Percentiles rank a stretch among this genome's conserved stretches.
Evolutionary conservation across 2,113 vertebrate genomes (phyloP).

Genomic region (Clarias magur): DNA sequence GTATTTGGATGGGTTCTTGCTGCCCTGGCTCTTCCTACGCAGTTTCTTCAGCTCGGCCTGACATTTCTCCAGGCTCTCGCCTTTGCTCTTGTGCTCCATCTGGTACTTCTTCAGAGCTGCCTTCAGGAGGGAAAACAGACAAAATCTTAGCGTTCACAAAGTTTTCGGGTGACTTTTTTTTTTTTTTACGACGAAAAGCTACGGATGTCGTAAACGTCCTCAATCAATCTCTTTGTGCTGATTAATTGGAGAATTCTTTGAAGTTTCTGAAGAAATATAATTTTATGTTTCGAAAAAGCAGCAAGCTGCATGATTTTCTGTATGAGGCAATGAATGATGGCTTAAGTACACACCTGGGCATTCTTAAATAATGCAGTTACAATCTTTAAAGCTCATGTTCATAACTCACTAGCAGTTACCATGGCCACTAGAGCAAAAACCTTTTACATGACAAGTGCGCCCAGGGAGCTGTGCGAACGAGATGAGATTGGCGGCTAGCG

Average conservation of each 20-base stretch:
- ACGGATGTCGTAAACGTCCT: background rate
- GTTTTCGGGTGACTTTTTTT: slow-evolving; percentile 3
- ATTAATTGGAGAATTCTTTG: background rate
- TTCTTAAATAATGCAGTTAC: background rate
- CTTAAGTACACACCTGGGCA: background rate
- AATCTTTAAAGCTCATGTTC: background rate
- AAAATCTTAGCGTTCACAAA: slow-evolving; percentile 20
- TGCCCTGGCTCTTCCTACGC: slow-evolving; percentile 96
- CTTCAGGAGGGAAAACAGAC: slow-evolving; percentile 66
- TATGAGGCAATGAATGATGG: background rate
- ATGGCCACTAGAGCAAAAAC: slow-evolving; percentile 28
- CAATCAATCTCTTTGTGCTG: background rate
- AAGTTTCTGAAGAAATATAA: background rate
- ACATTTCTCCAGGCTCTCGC: slow-evolving; percentile 93
- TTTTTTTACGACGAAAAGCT: background rate
- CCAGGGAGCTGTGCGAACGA: slow-evolving; percentile 39
- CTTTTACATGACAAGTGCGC: slow-evolving; percentile 15
- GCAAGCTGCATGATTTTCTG: background rate
- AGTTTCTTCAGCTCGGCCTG: slow-evolving; percentile 96
- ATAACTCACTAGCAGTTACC: slow-evolving; percentile 22
- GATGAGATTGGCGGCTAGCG: slow-evolving; percentile 17
- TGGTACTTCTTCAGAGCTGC: slow-evolving; percentile 98
- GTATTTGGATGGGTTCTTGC: slow-evolving; percentile 98
- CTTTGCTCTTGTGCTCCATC: slow-evolving; percentile 90
- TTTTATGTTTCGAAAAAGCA: background rate